These are phyloP conservation scores for Mastomys coucha DNA, from an alignment of 2,113 vertebrate genomes.

Conservation along the genomic window DNA sequence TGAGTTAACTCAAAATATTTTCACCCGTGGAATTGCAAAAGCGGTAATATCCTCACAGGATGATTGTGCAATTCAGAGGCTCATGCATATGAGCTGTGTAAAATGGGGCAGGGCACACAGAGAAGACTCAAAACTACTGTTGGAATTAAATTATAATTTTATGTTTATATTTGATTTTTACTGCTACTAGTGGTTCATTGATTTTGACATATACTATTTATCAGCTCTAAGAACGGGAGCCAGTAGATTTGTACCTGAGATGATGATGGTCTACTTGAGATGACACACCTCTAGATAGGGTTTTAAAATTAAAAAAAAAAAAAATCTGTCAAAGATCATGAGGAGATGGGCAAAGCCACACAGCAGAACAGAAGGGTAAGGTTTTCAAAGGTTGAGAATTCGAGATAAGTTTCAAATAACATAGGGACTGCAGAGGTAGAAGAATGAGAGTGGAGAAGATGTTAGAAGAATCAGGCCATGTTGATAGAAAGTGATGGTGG, in stretches of 20 bases:
- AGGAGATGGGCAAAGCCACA: neutral
- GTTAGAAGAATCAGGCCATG: neutral
- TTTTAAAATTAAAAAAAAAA: neutral
- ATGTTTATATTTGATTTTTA: neutral
- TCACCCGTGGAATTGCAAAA: neutral
- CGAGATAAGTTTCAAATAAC: neutral
- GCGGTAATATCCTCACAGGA: neutral
- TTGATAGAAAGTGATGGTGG: neutral
- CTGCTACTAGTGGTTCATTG: neutral
- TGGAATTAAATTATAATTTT: too few relatives aligned
- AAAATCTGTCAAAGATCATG: neutral
- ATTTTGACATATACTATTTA: neutral
- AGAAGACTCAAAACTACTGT: neutral
- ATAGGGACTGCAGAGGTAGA: neutral
- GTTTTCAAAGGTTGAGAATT: neutral
- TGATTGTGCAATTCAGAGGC: neutral
- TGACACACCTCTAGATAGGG: neutral
- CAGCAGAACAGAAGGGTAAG: neutral
- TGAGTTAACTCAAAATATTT: neutral
- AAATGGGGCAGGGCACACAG: neutral
- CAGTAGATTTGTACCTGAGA: neutral
- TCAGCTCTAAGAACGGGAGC: neutral
- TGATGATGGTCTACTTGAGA: neutral
- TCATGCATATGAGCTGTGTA: neutral
- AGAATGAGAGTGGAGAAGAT: neutral